Evolutionary conservation across 2,797 vertebrate species (phyloP).

Genomic region (Phataginus tricuspis): DNA sequence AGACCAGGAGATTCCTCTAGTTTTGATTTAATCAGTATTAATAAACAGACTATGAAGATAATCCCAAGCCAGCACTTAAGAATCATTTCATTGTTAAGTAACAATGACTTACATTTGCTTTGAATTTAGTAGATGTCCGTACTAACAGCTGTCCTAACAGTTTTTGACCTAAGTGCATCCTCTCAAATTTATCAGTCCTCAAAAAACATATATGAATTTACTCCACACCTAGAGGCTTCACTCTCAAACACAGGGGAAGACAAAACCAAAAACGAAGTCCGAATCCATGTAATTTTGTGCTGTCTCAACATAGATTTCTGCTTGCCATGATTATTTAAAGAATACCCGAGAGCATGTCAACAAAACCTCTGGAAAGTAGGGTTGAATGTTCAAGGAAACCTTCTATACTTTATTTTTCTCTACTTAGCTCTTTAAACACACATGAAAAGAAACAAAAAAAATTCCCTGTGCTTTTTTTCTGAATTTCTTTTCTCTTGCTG

Average conservation of each 20-base stretch:
- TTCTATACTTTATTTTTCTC: background rate
- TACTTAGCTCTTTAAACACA: background rate
- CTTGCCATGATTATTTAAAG: constrained; percentile 34
- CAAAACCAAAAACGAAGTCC: background rate
- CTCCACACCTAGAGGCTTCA: background rate
- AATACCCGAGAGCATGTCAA: background rate
- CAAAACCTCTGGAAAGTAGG: background rate
- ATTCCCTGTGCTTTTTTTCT: background rate
- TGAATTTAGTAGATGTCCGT: constrained; percentile 5
- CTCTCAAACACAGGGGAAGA: background rate
- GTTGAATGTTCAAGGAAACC: background rate
- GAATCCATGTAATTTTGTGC: background rate
- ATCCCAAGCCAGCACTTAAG: background rate
- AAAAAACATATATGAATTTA: background rate
- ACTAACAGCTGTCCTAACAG: background rate
- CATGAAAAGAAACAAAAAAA: background rate
- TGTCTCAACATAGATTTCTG: background rate
- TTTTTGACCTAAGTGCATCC: background rate
- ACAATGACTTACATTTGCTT: constrained; percentile 9
- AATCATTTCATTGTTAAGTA: constrained; percentile 29
- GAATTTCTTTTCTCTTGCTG: background rate
- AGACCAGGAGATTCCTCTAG: background rate
- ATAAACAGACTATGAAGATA: background rate
- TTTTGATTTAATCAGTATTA: background rate
- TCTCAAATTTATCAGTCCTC: background rate